Evolutionary conservation across 2,797 vertebrate species (phyloP).

Genomic region (Tapera naevia): DNA sequence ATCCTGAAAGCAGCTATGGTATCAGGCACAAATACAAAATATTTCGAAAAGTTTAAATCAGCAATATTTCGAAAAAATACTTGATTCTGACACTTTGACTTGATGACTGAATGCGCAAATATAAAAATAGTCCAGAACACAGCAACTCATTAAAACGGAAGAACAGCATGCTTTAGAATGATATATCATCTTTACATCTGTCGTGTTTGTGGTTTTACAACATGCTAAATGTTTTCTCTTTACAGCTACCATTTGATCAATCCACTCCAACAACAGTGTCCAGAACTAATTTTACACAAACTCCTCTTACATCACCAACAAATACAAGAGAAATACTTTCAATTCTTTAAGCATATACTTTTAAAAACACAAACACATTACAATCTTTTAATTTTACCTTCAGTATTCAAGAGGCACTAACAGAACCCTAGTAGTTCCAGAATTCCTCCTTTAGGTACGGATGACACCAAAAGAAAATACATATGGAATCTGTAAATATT

Average conservation of each 20-base stretch:
- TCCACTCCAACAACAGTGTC: not conserved
- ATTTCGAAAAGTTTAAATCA: not conserved
- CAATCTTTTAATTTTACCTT: not conserved
- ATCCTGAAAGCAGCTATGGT: not conserved
- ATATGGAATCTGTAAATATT: not conserved
- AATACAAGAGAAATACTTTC: not conserved
- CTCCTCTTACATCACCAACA: accelerated
- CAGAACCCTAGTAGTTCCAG: not conserved
- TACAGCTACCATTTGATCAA: not conserved
- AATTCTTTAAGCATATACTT: not conserved
- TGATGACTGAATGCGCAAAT: not conserved
- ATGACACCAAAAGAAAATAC: not conserved
- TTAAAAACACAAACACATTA: not conserved
- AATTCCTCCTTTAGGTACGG: not conserved
- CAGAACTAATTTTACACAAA: not conserved
- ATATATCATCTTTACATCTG: not conserved
- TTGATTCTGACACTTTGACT: not conserved
- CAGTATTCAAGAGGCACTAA: not conserved
- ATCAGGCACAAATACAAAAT: not conserved
- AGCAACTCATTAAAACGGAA: not conserved
- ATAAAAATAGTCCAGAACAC: not conserved
- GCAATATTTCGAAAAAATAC: not conserved
- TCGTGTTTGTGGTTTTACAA: not conserved
- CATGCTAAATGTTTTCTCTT: not conserved
- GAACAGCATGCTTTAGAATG: not conserved